Evolutionary conservation across 1,140 invertebrate species (phyloP).

Genomic region (Panulirus ornatus): DNA sequence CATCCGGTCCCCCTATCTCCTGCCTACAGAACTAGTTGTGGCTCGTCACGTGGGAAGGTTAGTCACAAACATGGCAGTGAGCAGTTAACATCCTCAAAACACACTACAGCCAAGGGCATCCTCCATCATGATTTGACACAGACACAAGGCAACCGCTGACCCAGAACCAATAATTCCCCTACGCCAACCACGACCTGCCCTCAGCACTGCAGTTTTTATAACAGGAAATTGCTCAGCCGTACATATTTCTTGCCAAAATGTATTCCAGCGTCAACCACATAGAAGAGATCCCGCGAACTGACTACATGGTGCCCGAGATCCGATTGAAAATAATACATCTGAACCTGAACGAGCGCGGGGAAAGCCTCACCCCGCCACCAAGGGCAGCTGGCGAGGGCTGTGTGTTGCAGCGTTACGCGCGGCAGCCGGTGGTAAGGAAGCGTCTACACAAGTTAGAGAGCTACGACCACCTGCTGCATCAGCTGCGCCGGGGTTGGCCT

Average conservation of each 20-base stretch:
- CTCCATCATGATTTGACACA: neutral
- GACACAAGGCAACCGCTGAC: neutral
- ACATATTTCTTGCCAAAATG: conserved; percentile 4
- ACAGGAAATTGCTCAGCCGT: too few relatives aligned
- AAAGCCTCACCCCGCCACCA: conserved; percentile 37
- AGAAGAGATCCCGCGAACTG: conserved; percentile 51
- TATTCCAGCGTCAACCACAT: conserved; percentile 29
- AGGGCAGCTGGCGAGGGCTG: neutral
- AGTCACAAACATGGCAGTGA: conserved; percentile 55
- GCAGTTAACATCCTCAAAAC: conserved; percentile 35
- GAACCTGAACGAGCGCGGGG: conserved; percentile 47
- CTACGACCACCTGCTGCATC: conserved; percentile 14
- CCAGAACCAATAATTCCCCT: neutral
- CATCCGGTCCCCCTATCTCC: conserved; percentile 20
- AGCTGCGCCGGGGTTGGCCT: neutral
- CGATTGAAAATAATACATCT: conserved; percentile 56
- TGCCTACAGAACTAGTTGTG: conserved; percentile 33
- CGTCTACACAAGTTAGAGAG: conserved; percentile 32
- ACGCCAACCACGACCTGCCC: neutral
- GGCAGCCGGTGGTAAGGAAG: neutral
- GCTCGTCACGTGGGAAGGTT: conserved; percentile 41
- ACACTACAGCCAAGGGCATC: neutral
- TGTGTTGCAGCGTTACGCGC: neutral
- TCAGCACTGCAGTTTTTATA: too few relatives aligned
- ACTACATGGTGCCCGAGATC: conserved; percentile 41